Conservation (phyloP, 2,113 vertebrate species). For the Xenopus borealis region DNA sequence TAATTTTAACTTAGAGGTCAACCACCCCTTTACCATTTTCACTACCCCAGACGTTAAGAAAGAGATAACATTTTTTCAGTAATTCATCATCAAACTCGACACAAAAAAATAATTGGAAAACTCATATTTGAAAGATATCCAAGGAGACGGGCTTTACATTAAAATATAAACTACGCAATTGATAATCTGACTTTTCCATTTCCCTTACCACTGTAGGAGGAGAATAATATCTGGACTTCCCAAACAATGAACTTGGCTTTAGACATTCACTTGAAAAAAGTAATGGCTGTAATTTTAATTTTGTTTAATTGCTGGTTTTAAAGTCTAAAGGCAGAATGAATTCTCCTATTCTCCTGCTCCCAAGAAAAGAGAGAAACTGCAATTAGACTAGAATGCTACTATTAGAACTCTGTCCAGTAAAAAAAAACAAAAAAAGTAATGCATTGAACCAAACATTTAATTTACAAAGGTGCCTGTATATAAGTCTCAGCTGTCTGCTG, state of each 20-base stretch:
- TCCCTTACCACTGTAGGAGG: background rate
- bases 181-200: too few species aligned
- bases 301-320: constrained; percentile 13
- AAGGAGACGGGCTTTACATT: too few species aligned
- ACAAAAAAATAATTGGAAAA: too few species aligned
- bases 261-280: background rate
- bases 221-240: background rate
- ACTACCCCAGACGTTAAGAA: too few species aligned
- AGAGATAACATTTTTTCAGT: too few species aligned
- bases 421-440: background rate
- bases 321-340: constrained; percentile 1
- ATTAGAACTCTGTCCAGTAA: background rate
- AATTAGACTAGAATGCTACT: background rate
- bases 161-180: too few species aligned
- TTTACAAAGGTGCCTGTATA: background rate
- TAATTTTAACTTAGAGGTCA: too few species aligned
- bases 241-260: background rate
- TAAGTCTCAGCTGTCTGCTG: too few species aligned
- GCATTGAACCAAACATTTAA: background rate
- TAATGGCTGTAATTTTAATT: constrained; percentile 1
- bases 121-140: too few species aligned
- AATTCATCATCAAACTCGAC: too few species aligned
- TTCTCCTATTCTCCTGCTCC: background rate
- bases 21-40: too few species aligned
- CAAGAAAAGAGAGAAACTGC: background rate